These are phyloP conservation scores for Dendropsophus ebraccatus DNA, from an alignment of 2,113 vertebrate genomes.

Conservation along the genomic window DNA sequence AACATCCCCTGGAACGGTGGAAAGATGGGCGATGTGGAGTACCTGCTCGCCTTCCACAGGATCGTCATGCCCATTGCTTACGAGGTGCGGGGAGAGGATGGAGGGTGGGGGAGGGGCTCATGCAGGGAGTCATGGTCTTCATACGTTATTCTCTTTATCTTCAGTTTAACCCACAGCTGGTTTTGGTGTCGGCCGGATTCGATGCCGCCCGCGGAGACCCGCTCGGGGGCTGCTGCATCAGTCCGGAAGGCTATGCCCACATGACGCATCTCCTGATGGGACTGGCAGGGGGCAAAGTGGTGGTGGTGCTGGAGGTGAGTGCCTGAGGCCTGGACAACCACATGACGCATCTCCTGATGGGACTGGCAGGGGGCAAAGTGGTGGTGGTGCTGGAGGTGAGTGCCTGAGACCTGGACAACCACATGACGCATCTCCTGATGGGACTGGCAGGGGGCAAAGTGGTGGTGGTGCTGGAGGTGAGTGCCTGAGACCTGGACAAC, in stretches of 20 bases:
- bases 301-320: constrained; percentile 83
- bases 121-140: not conserved
- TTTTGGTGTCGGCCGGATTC: constrained; percentile 89
- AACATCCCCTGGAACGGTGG: constrained; percentile 86
- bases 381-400: constrained; percentile 83
- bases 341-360: constrained; percentile 84
- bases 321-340: constrained; percentile 61
- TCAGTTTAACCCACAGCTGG: constrained; percentile 86
- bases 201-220: constrained; percentile 88
- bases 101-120: not conserved
- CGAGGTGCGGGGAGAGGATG: constrained; percentile 71
- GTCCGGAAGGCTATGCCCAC: constrained; percentile 86
- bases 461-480: constrained; percentile 83
- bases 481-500: not conserved
- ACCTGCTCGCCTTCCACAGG: constrained; percentile 82
- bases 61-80: constrained; percentile 85
- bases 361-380: constrained; percentile 80
- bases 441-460: constrained; percentile 81
- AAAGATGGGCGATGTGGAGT: constrained; percentile 83
- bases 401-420: constrained; percentile 45
- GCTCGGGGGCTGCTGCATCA: constrained; percentile 82
- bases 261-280: constrained; percentile 85
- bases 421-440: constrained; percentile 85
- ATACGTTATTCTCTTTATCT: not conserved
- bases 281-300: constrained; percentile 79